These are phyloP conservation scores for Tragulus kanchil DNA, from an alignment of 2,113 vertebrate species.

Conservation along the genomic window DNA sequence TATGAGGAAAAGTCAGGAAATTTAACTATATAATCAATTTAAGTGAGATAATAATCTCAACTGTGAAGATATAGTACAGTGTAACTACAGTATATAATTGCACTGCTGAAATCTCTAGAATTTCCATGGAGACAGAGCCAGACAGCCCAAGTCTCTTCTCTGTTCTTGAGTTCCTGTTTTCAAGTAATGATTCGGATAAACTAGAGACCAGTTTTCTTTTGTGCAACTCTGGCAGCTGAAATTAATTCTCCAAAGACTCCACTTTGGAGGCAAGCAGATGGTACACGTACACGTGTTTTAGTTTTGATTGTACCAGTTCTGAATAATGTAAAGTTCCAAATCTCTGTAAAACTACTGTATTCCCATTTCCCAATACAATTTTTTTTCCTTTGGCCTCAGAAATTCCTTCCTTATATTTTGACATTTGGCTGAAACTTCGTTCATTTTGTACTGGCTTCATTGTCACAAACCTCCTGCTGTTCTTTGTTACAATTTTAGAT, in stretches of 20 bases:
- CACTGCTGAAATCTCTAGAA: constrained; percentile 72
- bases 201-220: constrained; percentile 62
- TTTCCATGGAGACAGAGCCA: constrained; percentile 71
- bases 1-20: background rate
- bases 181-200: constrained; percentile 32
- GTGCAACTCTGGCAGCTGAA: constrained; percentile 60
- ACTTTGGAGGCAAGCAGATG: constrained; percentile 82
- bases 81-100: background rate
- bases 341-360: constrained; percentile 80
- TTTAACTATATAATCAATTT: background rate
- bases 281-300: constrained; percentile 60
- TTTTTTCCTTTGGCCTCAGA: constrained; percentile 58
- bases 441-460: constrained; percentile 28
- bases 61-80: background rate
- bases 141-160: constrained; percentile 56
- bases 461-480: constrained; percentile 56
- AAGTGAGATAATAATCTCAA: background rate
- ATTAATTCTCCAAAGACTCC: constrained; percentile 78
- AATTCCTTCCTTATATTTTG: constrained; percentile 74
- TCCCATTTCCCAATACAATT: constrained; percentile 77
- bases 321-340: constrained; percentile 81
- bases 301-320: constrained; percentile 73
- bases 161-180: constrained; percentile 76
- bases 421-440: constrained; percentile 64
- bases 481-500: constrained; percentile 72